Evolutionary conservation across 2,113 vertebrate genomes (phyloP), one percentile per base, ranked within the genome.

Genomic region (Artemisiospiza belli): DNA sequence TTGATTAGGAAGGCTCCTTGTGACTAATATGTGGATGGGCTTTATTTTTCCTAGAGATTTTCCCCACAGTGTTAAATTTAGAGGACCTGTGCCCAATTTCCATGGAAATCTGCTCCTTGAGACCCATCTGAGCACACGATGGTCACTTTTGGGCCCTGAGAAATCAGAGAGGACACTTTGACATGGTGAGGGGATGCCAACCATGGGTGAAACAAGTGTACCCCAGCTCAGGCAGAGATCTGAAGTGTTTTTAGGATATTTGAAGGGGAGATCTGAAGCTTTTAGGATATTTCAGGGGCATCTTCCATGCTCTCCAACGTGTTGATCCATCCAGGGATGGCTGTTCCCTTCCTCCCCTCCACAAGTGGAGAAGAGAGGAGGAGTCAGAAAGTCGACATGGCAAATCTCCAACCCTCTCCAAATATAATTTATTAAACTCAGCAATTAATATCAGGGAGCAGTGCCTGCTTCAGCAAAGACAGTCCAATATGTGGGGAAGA

Each of bases 371-470:
- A 61, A 39, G 47, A 55, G 78, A 62, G 44, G 37, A 57, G 43
- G 57, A 69, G 41, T 72, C 27, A 74, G 37, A 94, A 58, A 92
- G 11, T 0, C 18, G 57, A 57, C 33, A 14, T 43, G 79, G 95
- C 92, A 91, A 52, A 47, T 28, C 84, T 91, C 89, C 93, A 94
- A 39, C 72, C 89, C 39, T 78, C 33, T 43, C 75, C 67, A 46
- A 69, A 89, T 18, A 10, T 5, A 86, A 86, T 92, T 66, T 23
- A 46, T 52, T 83, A 55, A 89, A 87, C 10, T 77, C 27, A 57
- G 89, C 58, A 52, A 87, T 83, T 89, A 86, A 85, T 90, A 51
- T 58, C 55, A 4, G 5, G 28, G 64, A 89, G 17, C 68, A 15
- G 46, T 20, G 93, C 78, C 87, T 80, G 30, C 72, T 72, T 35